Percentiles rank a stretch among this genome's conserved stretches.
phyloP scores from a whole-genome alignment of 2,888 invertebrate species.

The Cheilosia pagana region DNA sequence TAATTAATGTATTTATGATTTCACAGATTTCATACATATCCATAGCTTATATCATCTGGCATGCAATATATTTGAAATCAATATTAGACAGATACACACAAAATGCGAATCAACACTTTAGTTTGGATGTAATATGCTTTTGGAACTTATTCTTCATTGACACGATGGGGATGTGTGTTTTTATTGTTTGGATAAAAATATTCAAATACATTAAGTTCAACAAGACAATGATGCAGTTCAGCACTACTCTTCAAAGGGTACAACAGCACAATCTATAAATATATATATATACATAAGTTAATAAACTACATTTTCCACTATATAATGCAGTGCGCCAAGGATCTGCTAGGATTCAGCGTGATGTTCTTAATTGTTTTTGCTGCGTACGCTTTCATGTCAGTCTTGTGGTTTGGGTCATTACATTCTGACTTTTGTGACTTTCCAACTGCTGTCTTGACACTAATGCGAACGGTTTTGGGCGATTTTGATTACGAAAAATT shows the following conservation, averaged over 20 bases:
- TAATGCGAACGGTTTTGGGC: slow-evolving; percentile 64
- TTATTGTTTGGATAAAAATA: slow-evolving; percentile 75
- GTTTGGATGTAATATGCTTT: slow-evolving; percentile 59
- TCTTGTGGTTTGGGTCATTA: slow-evolving; percentile 64
- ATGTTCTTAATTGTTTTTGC: slow-evolving; percentile 63
- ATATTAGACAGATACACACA: slow-evolving; percentile 1
- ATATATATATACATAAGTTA: background rate
- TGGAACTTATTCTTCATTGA: slow-evolving; percentile 45
- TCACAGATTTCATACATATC: slow-evolving; percentile 36
- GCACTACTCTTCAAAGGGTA: slow-evolving; percentile 59
- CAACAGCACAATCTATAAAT: background rate
- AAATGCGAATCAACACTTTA: slow-evolving; percentile 31
- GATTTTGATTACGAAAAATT: slow-evolving; percentile 49
- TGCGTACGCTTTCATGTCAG: slow-evolving; percentile 73
- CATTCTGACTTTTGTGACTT: slow-evolving; percentile 52
- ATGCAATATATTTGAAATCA: background rate
- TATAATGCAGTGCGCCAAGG: slow-evolving; percentile 66
- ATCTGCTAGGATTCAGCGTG: slow-evolving; percentile 70
- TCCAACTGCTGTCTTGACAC: slow-evolving; percentile 47
- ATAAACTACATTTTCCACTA: no score
- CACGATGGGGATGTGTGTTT: slow-evolving; percentile 61
- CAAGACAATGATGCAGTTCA: slow-evolving; percentile 75
- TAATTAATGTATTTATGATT: background rate
- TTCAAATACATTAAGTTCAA: slow-evolving; percentile 72
- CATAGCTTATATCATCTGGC: slow-evolving; percentile 26